Evolutionary conservation across 2,888 invertebrate genomes (phyloP).

Genomic region (Carabus problematicus): DNA sequence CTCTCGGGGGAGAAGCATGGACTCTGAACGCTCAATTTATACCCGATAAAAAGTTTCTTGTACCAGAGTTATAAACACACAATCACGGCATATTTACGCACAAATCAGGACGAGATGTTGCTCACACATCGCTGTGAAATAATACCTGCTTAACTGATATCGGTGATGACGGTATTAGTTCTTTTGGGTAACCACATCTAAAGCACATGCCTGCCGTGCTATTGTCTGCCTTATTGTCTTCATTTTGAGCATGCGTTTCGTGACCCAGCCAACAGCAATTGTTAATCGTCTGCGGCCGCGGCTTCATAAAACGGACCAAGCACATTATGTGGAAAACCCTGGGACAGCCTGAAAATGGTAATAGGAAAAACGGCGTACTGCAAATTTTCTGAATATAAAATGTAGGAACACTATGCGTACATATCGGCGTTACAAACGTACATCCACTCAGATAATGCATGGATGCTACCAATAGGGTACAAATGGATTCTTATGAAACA

Average conservation of each 20-base stretch:
- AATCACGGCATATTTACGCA: constrained; percentile 29
- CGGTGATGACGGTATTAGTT: too few relatives aligned
- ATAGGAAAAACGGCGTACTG: constrained; percentile 34
- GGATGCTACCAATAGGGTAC: constrained; percentile 16
- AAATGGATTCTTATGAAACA: constrained; percentile 7
- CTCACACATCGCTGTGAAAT: background rate
- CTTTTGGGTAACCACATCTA: too few relatives aligned
- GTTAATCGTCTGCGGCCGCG: constrained; percentile 33
- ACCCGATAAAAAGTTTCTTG: constrained; percentile 41
- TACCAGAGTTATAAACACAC: constrained; percentile 39
- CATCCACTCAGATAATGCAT: constrained; percentile 32
- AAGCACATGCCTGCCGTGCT: constrained; percentile 4
- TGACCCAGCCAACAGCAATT: constrained; percentile 30
- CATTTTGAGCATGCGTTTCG: constrained; percentile 33
- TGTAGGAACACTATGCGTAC: constrained; percentile 6
- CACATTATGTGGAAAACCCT: constrained; percentile 39
- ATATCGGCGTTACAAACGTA: constrained; percentile 1
- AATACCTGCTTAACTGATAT: background rate
- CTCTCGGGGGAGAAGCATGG: constrained; percentile 20
- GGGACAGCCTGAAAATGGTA: constrained; percentile 35
- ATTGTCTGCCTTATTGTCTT: constrained; percentile 30
- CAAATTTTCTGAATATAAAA: constrained; percentile 39
- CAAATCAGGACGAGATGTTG: background rate
- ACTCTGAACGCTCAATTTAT: constrained; percentile 40
- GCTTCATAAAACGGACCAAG: constrained; percentile 39